phyloP scores from a whole-genome alignment of 2,888 invertebrate genomes.

The Reticulitermes lucifugus region DNA sequence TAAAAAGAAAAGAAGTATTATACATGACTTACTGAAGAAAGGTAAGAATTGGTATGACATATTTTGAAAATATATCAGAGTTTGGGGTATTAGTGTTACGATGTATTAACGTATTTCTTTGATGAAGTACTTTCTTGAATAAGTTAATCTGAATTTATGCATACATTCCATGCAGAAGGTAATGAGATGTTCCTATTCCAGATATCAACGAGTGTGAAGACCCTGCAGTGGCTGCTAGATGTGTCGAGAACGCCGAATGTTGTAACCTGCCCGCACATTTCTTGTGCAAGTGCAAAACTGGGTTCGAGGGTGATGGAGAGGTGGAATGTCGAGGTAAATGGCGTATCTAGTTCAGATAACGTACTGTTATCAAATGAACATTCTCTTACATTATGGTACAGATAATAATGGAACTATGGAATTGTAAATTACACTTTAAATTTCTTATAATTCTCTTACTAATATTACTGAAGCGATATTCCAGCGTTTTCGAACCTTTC shows the following conservation, averaged over 20 bases:
- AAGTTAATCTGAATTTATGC: too few relatives aligned
- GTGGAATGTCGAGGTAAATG: conserved; percentile 81
- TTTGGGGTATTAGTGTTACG: too few relatives aligned
- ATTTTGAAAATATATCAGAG: too few relatives aligned
- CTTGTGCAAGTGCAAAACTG: conserved; percentile 92
- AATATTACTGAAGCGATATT: too few relatives aligned
- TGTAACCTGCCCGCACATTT: conserved; percentile 95
- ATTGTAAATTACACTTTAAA: background rate
- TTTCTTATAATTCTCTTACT: background rate
- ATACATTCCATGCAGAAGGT: too few relatives aligned
- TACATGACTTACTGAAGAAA: too few relatives aligned
- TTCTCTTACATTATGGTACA: background rate
- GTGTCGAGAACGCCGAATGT: conserved; percentile 93
- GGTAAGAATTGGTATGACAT: too few relatives aligned
- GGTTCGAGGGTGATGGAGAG: conserved; percentile 92
- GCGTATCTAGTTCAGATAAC: background rate
- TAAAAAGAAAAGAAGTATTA: too few relatives aligned
- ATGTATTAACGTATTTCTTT: too few relatives aligned
- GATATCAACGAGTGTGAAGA: conserved; percentile 96
- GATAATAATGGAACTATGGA: background rate
- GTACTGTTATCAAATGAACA: background rate
- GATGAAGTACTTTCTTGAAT: too few relatives aligned
- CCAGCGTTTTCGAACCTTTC: too few relatives aligned
- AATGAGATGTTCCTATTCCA: conserved; percentile 61
- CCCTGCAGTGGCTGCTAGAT: conserved; percentile 84